phyloP scores from a whole-genome alignment of 2,888 invertebrate genomes.

The Heliothis peltigera region DNA sequence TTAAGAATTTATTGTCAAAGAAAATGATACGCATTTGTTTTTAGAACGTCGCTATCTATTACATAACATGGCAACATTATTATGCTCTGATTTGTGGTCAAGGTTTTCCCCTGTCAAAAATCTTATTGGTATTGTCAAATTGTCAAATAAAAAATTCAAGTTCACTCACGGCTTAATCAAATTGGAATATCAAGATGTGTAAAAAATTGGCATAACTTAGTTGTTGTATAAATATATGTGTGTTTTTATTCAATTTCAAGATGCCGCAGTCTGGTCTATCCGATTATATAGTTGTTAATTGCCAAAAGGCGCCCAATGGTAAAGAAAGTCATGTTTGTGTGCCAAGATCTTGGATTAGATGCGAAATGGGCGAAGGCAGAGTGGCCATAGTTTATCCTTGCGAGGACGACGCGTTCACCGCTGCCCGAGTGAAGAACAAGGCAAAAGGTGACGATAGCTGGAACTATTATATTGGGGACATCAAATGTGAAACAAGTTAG shows the following conservation, averaged over 20 bases:
- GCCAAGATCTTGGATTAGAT: constrained; percentile 24
- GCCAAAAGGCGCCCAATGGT: constrained; percentile 10
- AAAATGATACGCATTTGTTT: too few relatives aligned
- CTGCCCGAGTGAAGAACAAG: constrained; percentile 4
- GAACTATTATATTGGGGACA: constrained; percentile 5
- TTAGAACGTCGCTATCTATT: neutral
- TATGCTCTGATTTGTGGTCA: neutral
- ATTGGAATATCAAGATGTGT: neutral
- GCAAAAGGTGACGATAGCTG: neutral
- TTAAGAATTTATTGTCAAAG: too few relatives aligned
- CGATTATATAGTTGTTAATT: constrained; percentile 25
- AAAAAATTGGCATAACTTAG: neutral
- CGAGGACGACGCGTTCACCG: constrained; percentile 4
- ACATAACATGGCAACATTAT: neutral
- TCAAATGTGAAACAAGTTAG: constrained; percentile 28
- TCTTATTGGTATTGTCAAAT: neutral
- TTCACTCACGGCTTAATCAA: too few relatives aligned
- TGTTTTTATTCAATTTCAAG: constrained; percentile 24
- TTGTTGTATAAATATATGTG: neutral
- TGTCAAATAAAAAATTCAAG: too few relatives aligned
- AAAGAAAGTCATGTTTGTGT: constrained; percentile 23
- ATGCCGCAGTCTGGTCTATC: constrained; percentile 6
- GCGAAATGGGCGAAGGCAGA: neutral
- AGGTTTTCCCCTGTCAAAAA: neutral
- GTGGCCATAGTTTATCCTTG: constrained; percentile 25